Base-by-base conservation (phyloP, 2,113 vertebrate genomes). In the Leptobrachium leishanense region DNA sequence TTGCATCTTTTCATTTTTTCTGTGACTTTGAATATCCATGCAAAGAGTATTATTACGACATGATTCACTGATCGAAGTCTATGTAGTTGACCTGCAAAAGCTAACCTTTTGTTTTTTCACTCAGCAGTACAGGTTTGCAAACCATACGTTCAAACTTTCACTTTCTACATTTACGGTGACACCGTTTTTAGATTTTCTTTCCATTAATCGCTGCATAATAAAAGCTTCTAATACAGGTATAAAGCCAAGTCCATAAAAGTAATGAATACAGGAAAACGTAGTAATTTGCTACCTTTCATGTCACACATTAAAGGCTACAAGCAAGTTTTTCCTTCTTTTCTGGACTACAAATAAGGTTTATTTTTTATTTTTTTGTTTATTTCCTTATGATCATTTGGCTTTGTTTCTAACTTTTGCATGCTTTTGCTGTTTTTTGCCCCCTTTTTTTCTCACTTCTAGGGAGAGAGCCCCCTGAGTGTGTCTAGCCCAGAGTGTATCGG, bases 401-500 rank as follows among this genome's bases (percentile, higher is more conserved):
- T 90, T 93, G 91, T 93, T 90, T 92, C 93, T 95, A 95, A 95
- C 91, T 94, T 93, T 79, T 94, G 94, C 94, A 96, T 95, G 95
- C 92, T 93, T 94, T 93, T 90, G 92, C 90, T 75, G 86, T 90
- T 87, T 86, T 90, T 87, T 92, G 91, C 93, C 88, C 88, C 92
- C 94, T 93, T 93, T 89, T 31, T 95, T 92, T 95, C 91, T 95
- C 93, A 94, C 93, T 94, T 95, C 90, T 93, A 96, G 95, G 95
- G 95, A 95, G 94, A 95, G 92, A 95, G 94, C 94, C 95, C 95
- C 94, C 94, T 96, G 95, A 96, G 95, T 95, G 93, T 96, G 92
- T 96, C 95, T 95, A 96, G 94, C 92, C 95, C 95, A 94, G 95
- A 96, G 92, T 95, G 94, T 91, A 94, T 94, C 95, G 95, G 94